These are phyloP conservation scores for Ceyx cyanopectus DNA, from an alignment of 2,113 vertebrate species.

Conservation along the genomic window DNA sequence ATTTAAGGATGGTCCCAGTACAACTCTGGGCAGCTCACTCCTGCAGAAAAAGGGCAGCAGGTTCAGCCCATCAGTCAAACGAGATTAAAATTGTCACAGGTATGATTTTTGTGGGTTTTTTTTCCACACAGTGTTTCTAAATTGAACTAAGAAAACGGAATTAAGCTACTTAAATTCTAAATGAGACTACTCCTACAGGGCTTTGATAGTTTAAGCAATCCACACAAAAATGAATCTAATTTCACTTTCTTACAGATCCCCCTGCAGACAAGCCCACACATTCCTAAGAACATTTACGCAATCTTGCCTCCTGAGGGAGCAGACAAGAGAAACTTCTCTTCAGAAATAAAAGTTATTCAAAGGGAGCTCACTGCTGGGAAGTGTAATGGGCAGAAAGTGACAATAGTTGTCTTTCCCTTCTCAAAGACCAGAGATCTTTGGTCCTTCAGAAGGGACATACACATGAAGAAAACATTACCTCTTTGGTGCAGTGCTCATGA, in stretches of 20 bases:
- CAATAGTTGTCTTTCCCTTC: background rate
- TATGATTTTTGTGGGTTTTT: background rate
- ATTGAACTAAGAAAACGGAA: conserved; percentile 39
- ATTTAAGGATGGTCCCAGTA: background rate
- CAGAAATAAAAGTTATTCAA: conserved; percentile 10
- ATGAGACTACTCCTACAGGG: conserved; percentile 5
- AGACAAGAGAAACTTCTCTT: background rate
- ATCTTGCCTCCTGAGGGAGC: background rate
- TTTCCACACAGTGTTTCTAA: background rate
- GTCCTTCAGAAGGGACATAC: background rate
- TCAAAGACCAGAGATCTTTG: background rate
- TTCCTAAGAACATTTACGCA: background rate
- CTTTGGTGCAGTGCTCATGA: background rate
- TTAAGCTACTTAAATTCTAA: conserved; percentile 30
- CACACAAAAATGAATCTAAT: conserved; percentile 26
- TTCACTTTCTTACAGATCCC: conserved; percentile 16
- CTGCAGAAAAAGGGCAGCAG: background rate
- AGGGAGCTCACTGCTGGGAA: background rate
- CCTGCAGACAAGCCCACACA: conserved; percentile 30
- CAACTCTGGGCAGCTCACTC: background rate
- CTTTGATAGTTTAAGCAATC: conserved; percentile 18
- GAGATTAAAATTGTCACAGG: background rate
- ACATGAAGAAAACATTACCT: background rate
- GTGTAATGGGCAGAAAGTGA: background rate
- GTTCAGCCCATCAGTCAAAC: background rate